These are phyloP conservation scores for Drosophila willistoni DNA, from an alignment of 1,140 invertebrate species.

Conservation along the genomic window DNA sequence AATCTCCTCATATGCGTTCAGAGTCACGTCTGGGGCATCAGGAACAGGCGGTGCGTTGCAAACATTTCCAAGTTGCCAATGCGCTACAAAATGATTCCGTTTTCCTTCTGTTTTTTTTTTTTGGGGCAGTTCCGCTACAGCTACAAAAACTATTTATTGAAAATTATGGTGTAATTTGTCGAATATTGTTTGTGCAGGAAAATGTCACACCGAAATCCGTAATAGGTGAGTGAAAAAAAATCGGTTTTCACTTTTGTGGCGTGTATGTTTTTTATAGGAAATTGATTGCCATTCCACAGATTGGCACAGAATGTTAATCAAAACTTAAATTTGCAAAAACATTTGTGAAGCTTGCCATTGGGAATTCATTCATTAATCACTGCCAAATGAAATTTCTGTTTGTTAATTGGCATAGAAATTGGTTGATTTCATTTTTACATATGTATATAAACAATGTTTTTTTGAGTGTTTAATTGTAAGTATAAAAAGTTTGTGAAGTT, in stretches of 20 bases:
- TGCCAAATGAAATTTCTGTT: no score
- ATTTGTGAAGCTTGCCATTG: not conserved
- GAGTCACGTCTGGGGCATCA: conserved; percentile 75
- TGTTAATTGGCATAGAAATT: no score
- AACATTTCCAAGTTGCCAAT: conserved; percentile 48
- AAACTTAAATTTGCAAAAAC: not conserved
- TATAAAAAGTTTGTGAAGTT: no score
- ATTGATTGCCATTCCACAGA: conserved; percentile 44
- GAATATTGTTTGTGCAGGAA: conserved; percentile 4
- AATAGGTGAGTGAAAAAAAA: conserved; percentile 23
- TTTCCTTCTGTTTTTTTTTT: not conserved
- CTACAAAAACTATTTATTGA: conserved; percentile 75
- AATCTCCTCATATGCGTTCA: conserved; percentile 43
- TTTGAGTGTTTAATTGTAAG: no score
- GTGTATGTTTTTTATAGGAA: conserved; percentile 36
- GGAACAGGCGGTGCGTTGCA: conserved; percentile 66
- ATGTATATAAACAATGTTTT: no score
- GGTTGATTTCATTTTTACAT: no score
- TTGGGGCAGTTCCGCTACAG: no score
- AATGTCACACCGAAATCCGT: conserved; percentile 10
- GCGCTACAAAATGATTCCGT: conserved; percentile 52
- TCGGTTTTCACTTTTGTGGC: conserved; percentile 28
- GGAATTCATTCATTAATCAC: not conserved
- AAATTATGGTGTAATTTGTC: conserved; percentile 70
- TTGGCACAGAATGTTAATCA: conserved; percentile 1